Evolutionary conservation across 1,140 invertebrate genomes (phyloP), one percentile per base, ranked within the genome.

Genomic region (Drosophila nikananu): DNA sequence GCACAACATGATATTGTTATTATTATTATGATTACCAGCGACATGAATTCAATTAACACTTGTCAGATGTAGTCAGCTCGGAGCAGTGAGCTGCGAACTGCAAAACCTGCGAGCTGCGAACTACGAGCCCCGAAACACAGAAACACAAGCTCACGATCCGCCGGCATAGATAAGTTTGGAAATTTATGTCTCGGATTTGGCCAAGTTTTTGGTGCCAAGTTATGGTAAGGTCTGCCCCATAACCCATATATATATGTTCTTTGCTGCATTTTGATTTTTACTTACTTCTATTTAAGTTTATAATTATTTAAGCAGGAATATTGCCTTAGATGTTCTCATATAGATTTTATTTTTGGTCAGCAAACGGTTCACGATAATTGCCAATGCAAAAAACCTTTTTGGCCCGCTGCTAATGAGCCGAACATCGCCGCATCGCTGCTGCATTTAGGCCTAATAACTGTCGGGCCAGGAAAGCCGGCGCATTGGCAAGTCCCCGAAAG

Each of bases 41-140:
- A 92, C 91, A 92, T 92, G 91, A 92, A 92, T 92, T 92, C 91
- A 92, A 92, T 92, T 92, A 92, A 92, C 91, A 92, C 91, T 92
- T 92, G 91, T 92, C 91, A 92, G 91, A 78, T 68, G 76, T 71
- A 81, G 86, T 80, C 83, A 87, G 81, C 72, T 42, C 21, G 49
- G 41, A 63, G 68, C 67, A 49, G 37, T 48, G 25, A 71, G 44
- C 48, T 63, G 35, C 27, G 32, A 59, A 32, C 48, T 59, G 35
- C 42, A 35, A 57, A 10, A n/a, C n/a, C n/a, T n/a, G n/a, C n/a
- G n/a, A n/a, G 35, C 54, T 55, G 32, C 51, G 75, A 71, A 71
- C 65, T 63, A 63, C 49, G 13, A 57, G 32, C 41, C 35, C 49
- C 27, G n/a, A 70, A 70, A 70, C 37, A 27, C 15, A 51, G 35